Conservation (phyloP, 1,140 invertebrate genomes). For the Bombus sylvicola region DNA sequence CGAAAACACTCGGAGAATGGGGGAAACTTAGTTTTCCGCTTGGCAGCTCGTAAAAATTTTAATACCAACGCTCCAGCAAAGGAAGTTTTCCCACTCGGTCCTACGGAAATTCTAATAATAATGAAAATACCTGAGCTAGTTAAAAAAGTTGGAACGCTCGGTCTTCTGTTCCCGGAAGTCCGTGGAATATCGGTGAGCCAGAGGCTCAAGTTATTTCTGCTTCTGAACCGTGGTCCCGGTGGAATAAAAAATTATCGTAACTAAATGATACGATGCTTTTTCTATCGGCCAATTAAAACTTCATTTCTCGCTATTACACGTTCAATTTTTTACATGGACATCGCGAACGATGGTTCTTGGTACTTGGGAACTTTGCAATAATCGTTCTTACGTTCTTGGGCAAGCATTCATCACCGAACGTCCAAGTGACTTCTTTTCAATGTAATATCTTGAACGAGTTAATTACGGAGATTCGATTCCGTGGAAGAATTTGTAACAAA, state of each 20-base stretch:
- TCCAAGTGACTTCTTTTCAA: not conserved
- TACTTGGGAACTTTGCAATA: not conserved
- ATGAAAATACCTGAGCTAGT: not conserved
- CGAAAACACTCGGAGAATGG: not conserved
- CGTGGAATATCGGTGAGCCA: not conserved
- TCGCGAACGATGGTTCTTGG: not conserved
- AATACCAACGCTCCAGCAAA: not conserved
- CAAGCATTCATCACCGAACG: not conserved
- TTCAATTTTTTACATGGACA: not conserved
- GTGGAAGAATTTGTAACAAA: not conserved
- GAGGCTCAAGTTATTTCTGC: not conserved
- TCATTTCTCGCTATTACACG: not conserved
- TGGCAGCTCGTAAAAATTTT: conserved; percentile 28
- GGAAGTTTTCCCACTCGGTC: not conserved
- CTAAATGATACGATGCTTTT: not conserved
- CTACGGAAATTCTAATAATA: not conserved
- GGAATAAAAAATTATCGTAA: not conserved
- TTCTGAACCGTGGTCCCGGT: not conserved
- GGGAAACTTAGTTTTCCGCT: conserved; percentile 16
- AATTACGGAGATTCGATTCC: not conserved
- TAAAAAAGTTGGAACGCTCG: not conserved
- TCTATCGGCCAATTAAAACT: not conserved
- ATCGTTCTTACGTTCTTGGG: not conserved
- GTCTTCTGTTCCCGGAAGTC: not conserved
- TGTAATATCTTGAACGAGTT: not conserved